Percentiles rank a stretch among this genome's conserved stretches.
Conservation (phyloP, 2,113 vertebrate genomes). For the Sorex fumeus region DNA sequence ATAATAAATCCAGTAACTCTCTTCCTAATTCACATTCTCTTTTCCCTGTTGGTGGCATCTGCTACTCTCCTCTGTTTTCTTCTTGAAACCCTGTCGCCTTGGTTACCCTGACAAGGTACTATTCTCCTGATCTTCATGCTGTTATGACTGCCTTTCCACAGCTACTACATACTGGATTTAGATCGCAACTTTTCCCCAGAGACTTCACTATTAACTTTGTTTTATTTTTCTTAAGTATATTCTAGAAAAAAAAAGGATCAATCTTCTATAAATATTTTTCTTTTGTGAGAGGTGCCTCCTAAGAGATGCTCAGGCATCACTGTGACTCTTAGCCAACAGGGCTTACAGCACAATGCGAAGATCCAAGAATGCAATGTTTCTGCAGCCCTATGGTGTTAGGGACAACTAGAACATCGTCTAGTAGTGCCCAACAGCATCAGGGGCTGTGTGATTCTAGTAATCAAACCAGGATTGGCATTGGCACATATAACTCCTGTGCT, state of each 20-base stretch:
- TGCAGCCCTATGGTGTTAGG: no score
- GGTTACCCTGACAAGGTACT: not conserved
- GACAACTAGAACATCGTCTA: no score
- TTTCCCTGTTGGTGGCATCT: not conserved
- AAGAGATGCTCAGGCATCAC: no score
- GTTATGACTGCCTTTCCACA: not conserved
- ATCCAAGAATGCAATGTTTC: no score
- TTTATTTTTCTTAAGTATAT: constrained; percentile 27
- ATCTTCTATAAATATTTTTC: constrained; percentile 19
- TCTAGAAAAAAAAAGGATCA: not conserved
- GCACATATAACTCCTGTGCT: no score
- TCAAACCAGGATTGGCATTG: no score
- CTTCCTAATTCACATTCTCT: not conserved
- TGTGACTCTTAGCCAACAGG: no score
- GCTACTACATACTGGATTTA: not conserved
- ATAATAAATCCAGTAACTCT: not conserved
- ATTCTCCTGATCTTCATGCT: not conserved
- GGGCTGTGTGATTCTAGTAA: no score
- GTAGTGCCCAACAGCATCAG: no score
- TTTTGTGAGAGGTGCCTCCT: no score
- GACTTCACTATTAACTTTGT: not conserved
- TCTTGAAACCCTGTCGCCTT: not conserved
- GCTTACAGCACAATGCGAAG: no score
- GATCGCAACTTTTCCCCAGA: constrained; percentile 32
- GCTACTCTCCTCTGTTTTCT: not conserved